Conservation (phyloP, 2,113 vertebrate genomes). For the Lycaon pictus region DNA sequence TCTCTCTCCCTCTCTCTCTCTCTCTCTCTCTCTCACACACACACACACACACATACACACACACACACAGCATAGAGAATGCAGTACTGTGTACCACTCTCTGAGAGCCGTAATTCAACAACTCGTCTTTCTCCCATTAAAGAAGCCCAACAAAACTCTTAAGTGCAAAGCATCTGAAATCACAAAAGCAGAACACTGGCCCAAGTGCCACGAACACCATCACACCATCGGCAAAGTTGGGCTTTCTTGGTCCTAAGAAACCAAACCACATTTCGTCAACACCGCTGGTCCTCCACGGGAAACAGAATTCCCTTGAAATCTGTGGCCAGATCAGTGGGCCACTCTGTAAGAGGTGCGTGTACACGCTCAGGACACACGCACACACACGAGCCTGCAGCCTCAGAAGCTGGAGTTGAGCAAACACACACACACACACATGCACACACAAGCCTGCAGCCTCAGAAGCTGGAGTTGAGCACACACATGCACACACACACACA, state of each 20-base stretch:
- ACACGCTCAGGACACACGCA: neutral
- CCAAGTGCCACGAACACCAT: neutral
- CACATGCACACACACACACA: too few relatives aligned
- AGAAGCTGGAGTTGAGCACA: too few relatives aligned
- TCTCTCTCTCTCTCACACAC: too few relatives aligned
- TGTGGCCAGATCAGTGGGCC: constrained; percentile 56
- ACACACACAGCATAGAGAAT: constrained; percentile 6
- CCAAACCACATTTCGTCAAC: constrained; percentile 79
- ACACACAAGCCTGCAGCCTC: too few relatives aligned
- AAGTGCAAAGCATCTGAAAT: constrained; percentile 47
- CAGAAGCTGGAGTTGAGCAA: neutral
- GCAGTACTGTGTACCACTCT: neutral
- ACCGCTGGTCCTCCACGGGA: constrained; percentile 69
- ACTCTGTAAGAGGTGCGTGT: neutral
- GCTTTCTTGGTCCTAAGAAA: constrained; percentile 57
- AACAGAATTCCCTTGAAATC: constrained; percentile 69
- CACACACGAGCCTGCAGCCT: constrained; percentile 59
- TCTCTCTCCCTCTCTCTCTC: neutral
- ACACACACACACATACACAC: neutral
- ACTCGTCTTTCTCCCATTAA: constrained; percentile 58
- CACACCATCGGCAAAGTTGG: constrained; percentile 72
- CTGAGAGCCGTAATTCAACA: constrained; percentile 51
- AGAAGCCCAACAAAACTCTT: constrained; percentile 60
- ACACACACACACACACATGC: too few relatives aligned
- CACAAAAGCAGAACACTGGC: constrained; percentile 55